Evolutionary conservation across 2,888 invertebrate genomes (phyloP).

Genomic region (Leptarthrus brevirostris): DNA sequence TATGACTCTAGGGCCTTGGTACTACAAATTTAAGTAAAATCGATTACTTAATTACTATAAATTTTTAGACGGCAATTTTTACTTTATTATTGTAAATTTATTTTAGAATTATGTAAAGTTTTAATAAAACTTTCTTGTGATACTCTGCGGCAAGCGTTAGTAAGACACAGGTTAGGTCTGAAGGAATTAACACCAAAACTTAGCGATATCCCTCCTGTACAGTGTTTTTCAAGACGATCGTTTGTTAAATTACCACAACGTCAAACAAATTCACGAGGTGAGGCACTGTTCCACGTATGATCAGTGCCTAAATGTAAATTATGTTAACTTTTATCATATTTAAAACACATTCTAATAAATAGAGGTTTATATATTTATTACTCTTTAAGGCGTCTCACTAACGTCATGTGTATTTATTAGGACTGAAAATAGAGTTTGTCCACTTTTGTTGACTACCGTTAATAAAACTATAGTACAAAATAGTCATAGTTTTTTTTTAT

Average conservation of each 20-base stretch:
- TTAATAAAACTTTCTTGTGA: slow-evolving; percentile 37
- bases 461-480: slow-evolving; percentile 42
- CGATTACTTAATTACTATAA: slow-evolving; percentile 41
- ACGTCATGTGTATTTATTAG: slow-evolving; percentile 40
- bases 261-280: background rate
- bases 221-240: background rate
- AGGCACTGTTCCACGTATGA: background rate
- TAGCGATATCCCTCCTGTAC: background rate
- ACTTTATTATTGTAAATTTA: slow-evolving; percentile 42
- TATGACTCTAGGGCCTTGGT: slow-evolving; percentile 39
- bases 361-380: slow-evolving; percentile 46
- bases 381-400: slow-evolving; percentile 40
- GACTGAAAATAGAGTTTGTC: slow-evolving; percentile 44
- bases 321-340: slow-evolving; percentile 38
- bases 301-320: slow-evolving; percentile 21
- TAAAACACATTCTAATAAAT: slow-evolving; percentile 43
- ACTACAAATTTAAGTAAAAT: slow-evolving; percentile 42
- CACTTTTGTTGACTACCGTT: slow-evolving; percentile 44
- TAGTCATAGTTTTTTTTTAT: background rate
- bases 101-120: slow-evolving; percentile 36
- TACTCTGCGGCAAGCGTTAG: slow-evolving; percentile 37
- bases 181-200: background rate
- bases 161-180: slow-evolving; percentile 3
- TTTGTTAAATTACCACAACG: background rate
- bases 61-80: slow-evolving; percentile 44